Conservation (phyloP, 2,888 invertebrate genomes). For the Sicus ferrugineus region DNA sequence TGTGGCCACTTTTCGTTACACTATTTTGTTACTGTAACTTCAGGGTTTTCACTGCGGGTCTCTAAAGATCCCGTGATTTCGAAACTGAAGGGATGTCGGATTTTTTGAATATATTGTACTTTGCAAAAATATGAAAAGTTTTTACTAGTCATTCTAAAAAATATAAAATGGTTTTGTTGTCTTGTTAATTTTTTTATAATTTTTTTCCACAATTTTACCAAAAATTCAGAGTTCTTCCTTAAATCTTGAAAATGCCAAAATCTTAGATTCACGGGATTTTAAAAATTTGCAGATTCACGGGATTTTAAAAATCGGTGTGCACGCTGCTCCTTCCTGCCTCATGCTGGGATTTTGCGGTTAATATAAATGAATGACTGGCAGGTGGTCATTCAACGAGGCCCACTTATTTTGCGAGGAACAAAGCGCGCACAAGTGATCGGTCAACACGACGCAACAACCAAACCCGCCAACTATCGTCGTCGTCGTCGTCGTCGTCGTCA, state of each 20-base stretch:
- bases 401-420: background rate
- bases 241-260: no score
- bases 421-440: conserved; percentile 4
- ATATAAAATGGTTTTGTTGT: no score
- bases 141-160: no score
- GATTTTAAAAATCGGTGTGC: no score
- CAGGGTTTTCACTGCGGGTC: background rate
- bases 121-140: no score
- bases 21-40: background rate
- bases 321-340: background rate
- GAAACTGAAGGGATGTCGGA: background rate
- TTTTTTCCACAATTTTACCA: no score
- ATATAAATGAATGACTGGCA: conserved; percentile 13
- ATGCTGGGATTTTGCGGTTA: background rate
- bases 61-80: background rate
- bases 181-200: no score
- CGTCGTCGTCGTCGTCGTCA: background rate
- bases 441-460: conserved; percentile 14
- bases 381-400: background rate
- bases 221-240: no score
- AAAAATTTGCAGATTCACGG: no score
- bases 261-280: no score
- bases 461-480: background rate
- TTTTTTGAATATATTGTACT: no score
- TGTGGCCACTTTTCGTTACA: conserved; percentile 16